Evolutionary conservation across 2,888 invertebrate species (phyloP).

Genomic region (Plutella xylostella): DNA sequence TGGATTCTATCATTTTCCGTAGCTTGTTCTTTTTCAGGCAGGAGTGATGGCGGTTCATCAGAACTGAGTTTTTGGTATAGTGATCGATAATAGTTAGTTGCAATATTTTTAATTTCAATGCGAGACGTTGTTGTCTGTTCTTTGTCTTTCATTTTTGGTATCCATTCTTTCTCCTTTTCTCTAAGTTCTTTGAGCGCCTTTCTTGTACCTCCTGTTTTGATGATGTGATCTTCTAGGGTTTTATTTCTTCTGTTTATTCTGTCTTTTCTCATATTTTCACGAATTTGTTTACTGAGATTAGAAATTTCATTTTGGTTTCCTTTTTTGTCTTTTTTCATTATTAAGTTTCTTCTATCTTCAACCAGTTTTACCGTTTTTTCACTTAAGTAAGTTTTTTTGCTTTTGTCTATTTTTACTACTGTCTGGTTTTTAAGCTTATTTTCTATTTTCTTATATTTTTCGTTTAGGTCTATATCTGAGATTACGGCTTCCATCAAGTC

Average conservation of each 20-base stretch:
- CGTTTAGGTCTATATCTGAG: no score
- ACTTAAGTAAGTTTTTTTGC: not conserved
- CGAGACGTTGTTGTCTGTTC: not conserved
- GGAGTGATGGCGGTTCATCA: no score
- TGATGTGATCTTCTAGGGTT: not conserved
- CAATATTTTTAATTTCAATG: not conserved
- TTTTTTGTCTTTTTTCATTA: not conserved
- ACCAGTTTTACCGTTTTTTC: not conserved
- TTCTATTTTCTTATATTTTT: not conserved
- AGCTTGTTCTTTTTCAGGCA: no score
- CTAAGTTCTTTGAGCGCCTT: not conserved
- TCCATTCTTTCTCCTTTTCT: not conserved
- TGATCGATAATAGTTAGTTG: not conserved
- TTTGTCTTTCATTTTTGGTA: not conserved
- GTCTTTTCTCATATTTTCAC: not conserved
- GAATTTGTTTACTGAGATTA: not conserved
- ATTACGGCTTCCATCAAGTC: no score
- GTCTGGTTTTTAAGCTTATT: not conserved
- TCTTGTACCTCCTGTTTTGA: not conserved
- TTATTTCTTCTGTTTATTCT: not conserved
- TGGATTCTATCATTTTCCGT: no score
- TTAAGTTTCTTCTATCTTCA: not conserved
- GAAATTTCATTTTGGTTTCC: not conserved
- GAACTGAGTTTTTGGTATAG: not conserved
- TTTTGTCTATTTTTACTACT: not conserved